Conservation (phyloP, 2,797 vertebrate species). For the Petrocephalus sullivani region DNA sequence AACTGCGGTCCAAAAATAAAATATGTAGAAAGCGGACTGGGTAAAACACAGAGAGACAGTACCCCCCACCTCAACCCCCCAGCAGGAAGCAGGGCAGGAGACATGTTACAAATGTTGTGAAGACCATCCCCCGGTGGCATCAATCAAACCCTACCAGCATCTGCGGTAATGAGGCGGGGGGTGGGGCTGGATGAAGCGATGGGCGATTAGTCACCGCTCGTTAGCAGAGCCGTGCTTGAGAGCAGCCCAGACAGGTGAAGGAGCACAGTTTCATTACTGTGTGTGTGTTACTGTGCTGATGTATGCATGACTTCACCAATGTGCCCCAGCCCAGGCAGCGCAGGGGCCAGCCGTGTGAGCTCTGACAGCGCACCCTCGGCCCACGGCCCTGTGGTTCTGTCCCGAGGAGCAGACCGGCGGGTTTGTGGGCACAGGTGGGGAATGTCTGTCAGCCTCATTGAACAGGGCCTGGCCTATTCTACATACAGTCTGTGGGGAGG, state of each 20-base stretch:
- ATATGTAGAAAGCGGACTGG: background rate
- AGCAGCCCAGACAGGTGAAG: constrained; percentile 40
- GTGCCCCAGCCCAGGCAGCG: background rate
- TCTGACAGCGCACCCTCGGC: background rate
- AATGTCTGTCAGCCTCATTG: background rate
- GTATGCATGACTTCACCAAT: background rate
- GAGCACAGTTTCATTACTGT: constrained; percentile 26
- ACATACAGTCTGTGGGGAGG: background rate
- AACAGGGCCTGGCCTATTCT: background rate
- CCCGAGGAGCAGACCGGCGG: background rate
- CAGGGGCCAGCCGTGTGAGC: background rate
- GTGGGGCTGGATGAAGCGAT: constrained; percentile 51
- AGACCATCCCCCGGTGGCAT: constrained; percentile 91
- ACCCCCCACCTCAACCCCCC: background rate
- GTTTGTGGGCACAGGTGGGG: background rate
- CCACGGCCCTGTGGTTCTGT: background rate
- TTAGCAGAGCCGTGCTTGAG: constrained; percentile 61
- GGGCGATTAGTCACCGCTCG: constrained; percentile 68
- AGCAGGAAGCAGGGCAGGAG: constrained; percentile 59
- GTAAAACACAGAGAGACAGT: background rate
- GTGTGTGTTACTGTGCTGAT: background rate
- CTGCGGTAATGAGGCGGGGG: constrained; percentile 85
- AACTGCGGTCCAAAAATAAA: background rate
- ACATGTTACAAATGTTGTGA: constrained; percentile 93
- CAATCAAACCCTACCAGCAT: constrained; percentile 83